Conservation (phyloP, 2,797 vertebrate species). For the Danio albolineatus region DNA sequence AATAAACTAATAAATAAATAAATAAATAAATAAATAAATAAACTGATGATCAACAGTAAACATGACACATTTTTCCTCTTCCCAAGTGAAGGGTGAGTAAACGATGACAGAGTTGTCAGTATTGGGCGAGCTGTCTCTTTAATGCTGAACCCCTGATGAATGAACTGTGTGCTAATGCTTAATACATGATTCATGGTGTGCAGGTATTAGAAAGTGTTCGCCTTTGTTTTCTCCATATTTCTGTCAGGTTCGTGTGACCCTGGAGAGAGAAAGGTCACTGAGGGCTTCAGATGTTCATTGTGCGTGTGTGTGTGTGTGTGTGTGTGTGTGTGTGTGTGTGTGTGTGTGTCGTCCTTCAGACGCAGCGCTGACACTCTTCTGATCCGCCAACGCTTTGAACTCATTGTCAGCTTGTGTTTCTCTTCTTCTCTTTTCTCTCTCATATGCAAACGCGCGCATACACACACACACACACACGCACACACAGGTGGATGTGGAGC, state of each 20-base stretch:
- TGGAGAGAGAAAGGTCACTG: slow-evolving; percentile 73
- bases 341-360: slow-evolving; percentile 75
- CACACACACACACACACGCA: no score
- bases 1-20: no score
- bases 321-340: no score
- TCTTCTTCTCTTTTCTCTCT: slow-evolving; percentile 50
- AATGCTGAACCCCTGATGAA: no score
- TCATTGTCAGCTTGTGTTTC: slow-evolving; percentile 66
- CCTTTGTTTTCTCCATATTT: slow-evolving; percentile 54
- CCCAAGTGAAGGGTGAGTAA: no score
- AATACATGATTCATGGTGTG: background rate
- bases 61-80: no score
- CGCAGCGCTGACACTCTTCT: slow-evolving; percentile 71
- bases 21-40: no score
- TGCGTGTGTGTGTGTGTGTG: no score
- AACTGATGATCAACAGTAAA: no score
- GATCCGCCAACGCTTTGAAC: slow-evolving; percentile 74
- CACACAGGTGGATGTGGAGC: background rate
- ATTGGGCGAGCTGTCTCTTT: no score
- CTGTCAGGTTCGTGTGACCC: slow-evolving; percentile 66
- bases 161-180: no score
- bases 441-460: slow-evolving; percentile 12
- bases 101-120: no score
- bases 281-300: slow-evolving; percentile 61
- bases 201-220: slow-evolving; percentile 51